Evolutionary conservation across 2,797 vertebrate genomes (phyloP), one percentile per base, ranked within the genome.

Genomic region (Luscinia luscinia): DNA sequence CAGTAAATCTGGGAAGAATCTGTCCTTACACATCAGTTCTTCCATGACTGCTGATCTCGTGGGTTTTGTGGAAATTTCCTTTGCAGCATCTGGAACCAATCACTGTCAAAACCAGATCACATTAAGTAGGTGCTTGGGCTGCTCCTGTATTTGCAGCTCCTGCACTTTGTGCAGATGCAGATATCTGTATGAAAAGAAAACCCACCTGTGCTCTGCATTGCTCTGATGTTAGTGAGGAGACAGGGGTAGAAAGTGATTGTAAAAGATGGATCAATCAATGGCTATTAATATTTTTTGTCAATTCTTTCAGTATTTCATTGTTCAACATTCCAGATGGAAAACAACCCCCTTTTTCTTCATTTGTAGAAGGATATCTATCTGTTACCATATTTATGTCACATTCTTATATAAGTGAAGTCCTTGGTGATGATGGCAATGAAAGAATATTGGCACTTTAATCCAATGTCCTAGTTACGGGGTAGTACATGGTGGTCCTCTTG

Each of bases 371-470:
- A 9, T 63, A 69, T 93, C 38, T 82, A 30, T 68, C 81, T 86
- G 52, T 93, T 94, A 61, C 43, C 36, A 67, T 85, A 82, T 94
- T 93, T 58, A 41, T n/a, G 20, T 73, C 26, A 26, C 18, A 21
- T 48, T 81, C 89, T 81, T 90, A 46, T 86, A 49, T 94, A 91
- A 86, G 49, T 75, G 24, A 83, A 89, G 61, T 89, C 69, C 84
- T 91, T 94, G 89, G 95, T 95, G 83, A 96, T 78, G 46, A 87
- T 87, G 97, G 74, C 90, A 92, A 84, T 95, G 94, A 90, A 94
- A 83, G 40, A 82, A 86, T 90, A 93, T 62, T 89, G 64, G 32
- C 70, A 67, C 19, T 87, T 94, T 70, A 86, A 87, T 73, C 52
- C 61, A 64, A 16, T 58, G 45, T 54, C 61, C 51, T 38, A 66